Evolutionary conservation across 1,140 invertebrate species (phyloP).

Genomic region (Drosophila saltans): DNA sequence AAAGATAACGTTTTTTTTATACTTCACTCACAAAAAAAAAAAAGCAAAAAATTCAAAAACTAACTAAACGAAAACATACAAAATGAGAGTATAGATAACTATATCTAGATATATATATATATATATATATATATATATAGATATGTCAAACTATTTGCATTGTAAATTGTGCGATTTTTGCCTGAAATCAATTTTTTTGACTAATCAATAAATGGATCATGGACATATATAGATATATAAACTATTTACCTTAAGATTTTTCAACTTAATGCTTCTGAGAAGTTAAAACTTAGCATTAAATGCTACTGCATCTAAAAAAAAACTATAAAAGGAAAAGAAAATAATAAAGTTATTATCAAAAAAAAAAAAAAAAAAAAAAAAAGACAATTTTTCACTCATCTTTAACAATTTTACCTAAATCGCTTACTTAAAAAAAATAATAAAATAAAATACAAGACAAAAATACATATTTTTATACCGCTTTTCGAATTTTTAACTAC

Average conservation of each 20-base stretch:
- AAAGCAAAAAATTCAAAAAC: slow-evolving; percentile 9
- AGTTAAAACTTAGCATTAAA: slow-evolving; percentile 75
- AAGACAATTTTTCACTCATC: background rate
- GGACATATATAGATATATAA: slow-evolving; percentile 39
- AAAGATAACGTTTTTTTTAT: slow-evolving; percentile 35
- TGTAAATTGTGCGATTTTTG: slow-evolving; percentile 76
- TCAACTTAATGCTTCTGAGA: slow-evolving; percentile 75
- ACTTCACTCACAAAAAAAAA: slow-evolving; percentile 25
- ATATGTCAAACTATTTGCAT: slow-evolving; percentile 54
- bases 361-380: slow-evolving; percentile 34
- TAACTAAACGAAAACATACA: slow-evolving; percentile 18
- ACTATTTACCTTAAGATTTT: slow-evolving; percentile 63
- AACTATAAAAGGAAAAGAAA: slow-evolving; percentile 30
- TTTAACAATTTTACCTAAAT: slow-evolving; percentile 64
- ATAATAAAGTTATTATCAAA: slow-evolving; percentile 19
- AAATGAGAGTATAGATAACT: slow-evolving; percentile 46
- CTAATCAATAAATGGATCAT: slow-evolving; percentile 55
- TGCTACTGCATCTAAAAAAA: slow-evolving; percentile 56
- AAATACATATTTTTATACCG: slow-evolving; percentile 70
- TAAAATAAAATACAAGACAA: background rate
- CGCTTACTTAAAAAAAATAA: slow-evolving; percentile 46
- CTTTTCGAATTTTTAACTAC: slow-evolving; percentile 73
- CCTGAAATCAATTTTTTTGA: slow-evolving; percentile 71
- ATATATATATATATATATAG: background rate
- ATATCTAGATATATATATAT: background rate